phyloP scores from a whole-genome alignment of 2,888 invertebrate genomes.

The Germaria angustata region DNA sequence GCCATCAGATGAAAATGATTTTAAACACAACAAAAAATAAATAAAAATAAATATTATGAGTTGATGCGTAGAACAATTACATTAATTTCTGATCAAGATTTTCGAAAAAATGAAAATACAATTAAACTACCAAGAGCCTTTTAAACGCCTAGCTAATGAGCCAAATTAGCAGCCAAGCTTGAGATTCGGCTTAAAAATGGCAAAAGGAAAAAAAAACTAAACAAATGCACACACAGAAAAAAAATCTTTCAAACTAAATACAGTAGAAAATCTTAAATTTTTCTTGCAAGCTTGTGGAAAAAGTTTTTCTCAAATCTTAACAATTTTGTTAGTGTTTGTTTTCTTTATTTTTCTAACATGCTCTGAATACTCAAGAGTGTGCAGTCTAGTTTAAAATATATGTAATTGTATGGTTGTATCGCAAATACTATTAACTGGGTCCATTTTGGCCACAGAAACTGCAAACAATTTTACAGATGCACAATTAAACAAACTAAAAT shows the following conservation, averaged over 20 bases:
- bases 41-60: slow-evolving; percentile 34
- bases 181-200: slow-evolving; percentile 65
- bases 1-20: slow-evolving; percentile 53
- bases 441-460: slow-evolving; percentile 44
- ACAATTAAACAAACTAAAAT: slow-evolving; percentile 67
- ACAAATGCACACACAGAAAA: background rate
- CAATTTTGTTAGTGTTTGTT: background rate
- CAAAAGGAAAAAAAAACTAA: slow-evolving; percentile 3
- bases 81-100: slow-evolving; percentile 27
- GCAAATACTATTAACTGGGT: slow-evolving; percentile 45
- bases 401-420: background rate
- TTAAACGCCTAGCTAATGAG: slow-evolving; percentile 69
- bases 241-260: slow-evolving; percentile 25
- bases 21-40: slow-evolving; percentile 14
- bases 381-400: slow-evolving; percentile 61
- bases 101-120: slow-evolving; percentile 4
- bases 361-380: slow-evolving; percentile 59
- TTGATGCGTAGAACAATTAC: slow-evolving; percentile 35
- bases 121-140: slow-evolving; percentile 2
- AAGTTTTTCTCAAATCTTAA: slow-evolving; percentile 21
- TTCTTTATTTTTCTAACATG: slow-evolving; percentile 49
- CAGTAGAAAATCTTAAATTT: background rate
- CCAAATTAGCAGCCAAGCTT: slow-evolving; percentile 78
- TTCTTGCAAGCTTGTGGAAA: slow-evolving; percentile 46
- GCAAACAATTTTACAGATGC: slow-evolving; percentile 21